phyloP scores from a whole-genome alignment of 2,113 vertebrate genomes.

The Syngnathoides biaculeatus region DNA sequence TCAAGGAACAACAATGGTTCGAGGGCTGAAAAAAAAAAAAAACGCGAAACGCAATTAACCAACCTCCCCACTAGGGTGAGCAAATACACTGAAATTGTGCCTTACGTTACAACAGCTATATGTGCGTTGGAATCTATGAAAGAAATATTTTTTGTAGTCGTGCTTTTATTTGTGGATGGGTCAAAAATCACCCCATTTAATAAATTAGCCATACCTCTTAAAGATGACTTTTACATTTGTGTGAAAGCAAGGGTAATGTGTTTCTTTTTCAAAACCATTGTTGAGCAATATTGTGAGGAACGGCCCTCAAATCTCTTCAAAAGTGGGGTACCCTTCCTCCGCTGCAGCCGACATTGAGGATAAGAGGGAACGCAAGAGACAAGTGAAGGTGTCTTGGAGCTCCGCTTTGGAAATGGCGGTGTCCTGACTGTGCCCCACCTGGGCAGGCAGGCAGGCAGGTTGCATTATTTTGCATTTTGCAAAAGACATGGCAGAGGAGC shows the following conservation, averaged over 20 bases:
- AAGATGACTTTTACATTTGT: neutral
- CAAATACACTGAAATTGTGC: neutral
- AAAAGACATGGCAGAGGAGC: neutral
- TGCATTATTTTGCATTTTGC: neutral
- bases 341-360: no score
- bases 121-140: neutral
- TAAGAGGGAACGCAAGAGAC: neutral
- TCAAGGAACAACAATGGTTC: neutral
- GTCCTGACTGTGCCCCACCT: slow-evolving; percentile 38
- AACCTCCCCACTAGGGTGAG: neutral
- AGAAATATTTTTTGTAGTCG: neutral
- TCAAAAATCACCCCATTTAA: no score
- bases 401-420: neutral
- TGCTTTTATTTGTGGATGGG: neutral
- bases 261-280: neutral
- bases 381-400: neutral
- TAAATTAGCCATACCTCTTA: neutral
- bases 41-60: neutral
- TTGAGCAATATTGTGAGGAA: neutral
- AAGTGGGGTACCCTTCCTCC: no score
- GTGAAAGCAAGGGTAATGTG: neutral
- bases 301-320: no score
- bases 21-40: neutral
- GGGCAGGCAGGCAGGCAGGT: slow-evolving; percentile 24
- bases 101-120: neutral